Evolutionary conservation across 2,797 vertebrate species (phyloP).

Genomic region (Labeo calbasu): DNA sequence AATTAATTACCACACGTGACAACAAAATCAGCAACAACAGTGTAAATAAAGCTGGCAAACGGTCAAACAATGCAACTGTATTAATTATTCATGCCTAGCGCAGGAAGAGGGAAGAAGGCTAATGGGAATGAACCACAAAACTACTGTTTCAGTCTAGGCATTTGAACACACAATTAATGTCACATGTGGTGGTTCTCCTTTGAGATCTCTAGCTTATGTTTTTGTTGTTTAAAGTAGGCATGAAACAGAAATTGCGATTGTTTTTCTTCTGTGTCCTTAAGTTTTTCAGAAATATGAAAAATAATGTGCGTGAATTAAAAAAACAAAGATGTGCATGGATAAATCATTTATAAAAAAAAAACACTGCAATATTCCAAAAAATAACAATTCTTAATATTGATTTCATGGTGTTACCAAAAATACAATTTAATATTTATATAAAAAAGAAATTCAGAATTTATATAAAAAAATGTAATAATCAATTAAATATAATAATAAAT

Average conservation of each 20-base stretch:
- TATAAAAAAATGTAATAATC: too few relatives aligned
- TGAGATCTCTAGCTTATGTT: not conserved
- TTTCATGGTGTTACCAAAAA: not conserved
- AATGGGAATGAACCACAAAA: not conserved
- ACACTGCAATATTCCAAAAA: too few relatives aligned
- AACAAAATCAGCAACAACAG: slow-evolving; percentile 13
- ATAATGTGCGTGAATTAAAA: not conserved
- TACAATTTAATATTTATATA: not conserved
- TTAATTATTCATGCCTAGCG: not conserved
- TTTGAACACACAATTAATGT: slow-evolving; percentile 10
- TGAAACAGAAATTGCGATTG: not conserved
- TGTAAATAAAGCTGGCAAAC: slow-evolving; percentile 11
- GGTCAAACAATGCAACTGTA: slow-evolving; percentile 5
- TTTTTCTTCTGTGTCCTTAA: not conserved
- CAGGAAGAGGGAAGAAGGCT: not conserved
- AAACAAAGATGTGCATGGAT: not conserved
- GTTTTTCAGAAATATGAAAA: not conserved
- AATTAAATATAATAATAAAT: not conserved
- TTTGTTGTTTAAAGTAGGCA: not conserved
- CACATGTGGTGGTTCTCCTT: not conserved
- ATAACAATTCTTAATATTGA: not conserved
- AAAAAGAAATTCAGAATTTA: not conserved
- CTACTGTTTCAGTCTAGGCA: not conserved
- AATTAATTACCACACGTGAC: slow-evolving; percentile 4
- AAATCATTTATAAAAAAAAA: not conserved